Evolutionary conservation across 2,797 vertebrate genomes (phyloP).

Genomic region (Melanotaenia pygmaea): DNA sequence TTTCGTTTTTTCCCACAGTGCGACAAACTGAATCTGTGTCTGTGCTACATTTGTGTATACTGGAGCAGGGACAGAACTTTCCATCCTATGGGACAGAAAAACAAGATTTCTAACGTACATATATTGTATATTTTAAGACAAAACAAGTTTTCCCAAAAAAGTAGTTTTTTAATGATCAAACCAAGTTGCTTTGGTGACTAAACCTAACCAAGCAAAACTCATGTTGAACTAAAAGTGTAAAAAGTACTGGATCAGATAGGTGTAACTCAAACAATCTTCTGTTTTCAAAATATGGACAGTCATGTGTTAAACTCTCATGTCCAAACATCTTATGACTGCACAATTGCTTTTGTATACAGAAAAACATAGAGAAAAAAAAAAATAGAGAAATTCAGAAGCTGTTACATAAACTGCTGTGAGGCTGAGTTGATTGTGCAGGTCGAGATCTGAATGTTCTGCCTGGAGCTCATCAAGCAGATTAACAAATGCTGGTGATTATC

Average conservation of each 20-base stretch:
- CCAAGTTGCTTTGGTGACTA: too few relatives aligned
- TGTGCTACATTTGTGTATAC: not conserved
- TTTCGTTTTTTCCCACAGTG: too few relatives aligned
- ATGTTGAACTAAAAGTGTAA: too few relatives aligned
- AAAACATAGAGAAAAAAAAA: not conserved
- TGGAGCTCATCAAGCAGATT: not conserved
- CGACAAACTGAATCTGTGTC: too few relatives aligned
- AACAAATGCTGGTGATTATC: not conserved
- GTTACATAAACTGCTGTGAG: not conserved
- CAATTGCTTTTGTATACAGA: not conserved
- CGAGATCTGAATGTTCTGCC: constrained; percentile 13
- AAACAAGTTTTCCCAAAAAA: not conserved
- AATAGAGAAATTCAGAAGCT: not conserved
- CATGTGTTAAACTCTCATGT: not conserved
- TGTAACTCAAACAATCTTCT: too few relatives aligned
- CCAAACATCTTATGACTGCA: not conserved
- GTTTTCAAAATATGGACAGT: too few relatives aligned
- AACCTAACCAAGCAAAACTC: too few relatives aligned
- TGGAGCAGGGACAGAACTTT: not conserved
- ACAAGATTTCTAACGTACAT: not conserved
- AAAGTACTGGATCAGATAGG: too few relatives aligned
- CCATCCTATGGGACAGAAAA: not conserved
- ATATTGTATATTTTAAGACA: not conserved
- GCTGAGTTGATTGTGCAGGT: not conserved
- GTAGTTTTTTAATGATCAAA: too few relatives aligned